Evolutionary conservation across 2,797 vertebrate genomes (phyloP).

Genomic region (Xenopus petersii): DNA sequence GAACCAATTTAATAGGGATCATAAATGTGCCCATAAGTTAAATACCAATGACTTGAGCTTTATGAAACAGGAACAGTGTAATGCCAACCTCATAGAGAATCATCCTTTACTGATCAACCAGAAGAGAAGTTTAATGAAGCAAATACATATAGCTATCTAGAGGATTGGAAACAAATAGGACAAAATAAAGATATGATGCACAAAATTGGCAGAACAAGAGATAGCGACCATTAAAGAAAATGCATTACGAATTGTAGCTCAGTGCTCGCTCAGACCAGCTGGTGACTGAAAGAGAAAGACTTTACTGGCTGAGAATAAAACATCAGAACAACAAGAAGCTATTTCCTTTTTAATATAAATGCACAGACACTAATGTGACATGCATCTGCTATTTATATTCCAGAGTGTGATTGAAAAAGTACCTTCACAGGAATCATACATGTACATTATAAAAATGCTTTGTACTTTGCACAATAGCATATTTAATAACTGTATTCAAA

Average conservation of each 20-base stretch:
- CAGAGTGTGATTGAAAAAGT: neutral
- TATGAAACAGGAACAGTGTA: slow-evolving; percentile 42
- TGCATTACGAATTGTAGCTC: slow-evolving; percentile 54
- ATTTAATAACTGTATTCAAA: no score
- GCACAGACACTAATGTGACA: slow-evolving; percentile 11
- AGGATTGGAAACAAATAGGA: slow-evolving; percentile 55
- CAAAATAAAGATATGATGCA: slow-evolving; percentile 52
- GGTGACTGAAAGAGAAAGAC: slow-evolving; percentile 52
- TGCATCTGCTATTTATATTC: slow-evolving; percentile 34
- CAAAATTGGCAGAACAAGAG: slow-evolving; percentile 59
- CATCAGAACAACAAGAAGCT: slow-evolving; percentile 47
- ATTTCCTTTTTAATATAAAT: slow-evolving; percentile 35
- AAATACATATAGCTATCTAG: slow-evolving; percentile 54
- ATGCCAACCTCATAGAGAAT: slow-evolving; percentile 44
- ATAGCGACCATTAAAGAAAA: slow-evolving; percentile 53
- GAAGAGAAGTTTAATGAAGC: slow-evolving; percentile 61
- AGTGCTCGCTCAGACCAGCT: slow-evolving; percentile 57
- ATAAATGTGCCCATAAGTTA: slow-evolving; percentile 49
- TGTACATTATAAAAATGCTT: no score
- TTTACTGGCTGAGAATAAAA: slow-evolving; percentile 40
- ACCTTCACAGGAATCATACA: no score
- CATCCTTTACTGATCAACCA: slow-evolving; percentile 49
- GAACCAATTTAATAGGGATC: slow-evolving; percentile 41
- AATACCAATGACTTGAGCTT: slow-evolving; percentile 44
- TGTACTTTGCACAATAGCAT: no score